A percentile compares a stretch with the other conserved stretches of the same genome.
These are phyloP conservation scores for Erebia aethiops DNA, from an alignment of 2,888 invertebrate genomes.

Conservation along the genomic window DNA sequence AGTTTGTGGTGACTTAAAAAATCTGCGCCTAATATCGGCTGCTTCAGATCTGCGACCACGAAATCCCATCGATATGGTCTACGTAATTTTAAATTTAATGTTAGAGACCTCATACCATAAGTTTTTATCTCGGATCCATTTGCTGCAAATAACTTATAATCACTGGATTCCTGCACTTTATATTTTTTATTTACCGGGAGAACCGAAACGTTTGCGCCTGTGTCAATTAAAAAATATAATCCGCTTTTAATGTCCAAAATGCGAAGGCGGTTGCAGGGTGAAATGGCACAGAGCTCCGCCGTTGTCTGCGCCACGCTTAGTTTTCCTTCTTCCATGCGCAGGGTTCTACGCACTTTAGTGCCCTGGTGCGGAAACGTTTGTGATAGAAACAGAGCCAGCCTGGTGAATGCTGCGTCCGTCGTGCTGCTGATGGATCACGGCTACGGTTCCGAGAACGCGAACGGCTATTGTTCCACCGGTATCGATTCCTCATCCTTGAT, in stretches of 20 bases:
- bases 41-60: no score
- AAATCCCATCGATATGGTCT: no score
- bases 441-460: background rate
- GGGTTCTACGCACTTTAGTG: background rate
- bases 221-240: conserved; percentile 30
- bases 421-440: background rate
- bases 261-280: conserved; percentile 28
- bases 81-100: background rate
- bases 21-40: no score
- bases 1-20: no score
- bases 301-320: no score
- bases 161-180: background rate
- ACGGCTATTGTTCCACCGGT: background rate
- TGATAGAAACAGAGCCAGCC: conserved; percentile 1
- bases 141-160: conserved; percentile 42
- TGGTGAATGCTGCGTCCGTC: background rate
- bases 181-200: conserved; percentile 24
- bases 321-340: background rate
- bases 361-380: background rate
- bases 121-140: conserved; percentile 36
- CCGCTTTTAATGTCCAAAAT: conserved; percentile 34
- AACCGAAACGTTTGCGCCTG: conserved; percentile 33
- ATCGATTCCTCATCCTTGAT: background rate
- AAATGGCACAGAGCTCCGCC: no score
- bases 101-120: conserved; percentile 24